Conservation (phyloP, 2,888 invertebrate genomes). For the Halictus quadricinctus region DNA sequence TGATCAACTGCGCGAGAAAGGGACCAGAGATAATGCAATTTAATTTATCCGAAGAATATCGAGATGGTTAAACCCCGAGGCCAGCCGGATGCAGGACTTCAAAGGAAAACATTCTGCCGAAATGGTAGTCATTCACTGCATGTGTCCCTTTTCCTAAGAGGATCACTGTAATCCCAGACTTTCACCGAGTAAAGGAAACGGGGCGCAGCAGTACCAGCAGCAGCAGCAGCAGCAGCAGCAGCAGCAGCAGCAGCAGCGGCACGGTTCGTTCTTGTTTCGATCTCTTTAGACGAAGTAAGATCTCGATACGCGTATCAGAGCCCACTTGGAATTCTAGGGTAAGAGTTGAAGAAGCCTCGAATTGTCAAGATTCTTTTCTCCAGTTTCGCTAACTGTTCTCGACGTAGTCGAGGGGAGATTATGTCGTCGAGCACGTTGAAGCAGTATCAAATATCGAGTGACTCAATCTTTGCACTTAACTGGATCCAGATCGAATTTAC, state of each 20-base stretch:
- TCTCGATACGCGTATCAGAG: slow-evolving; percentile 38
- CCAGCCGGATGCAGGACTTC: not conserved
- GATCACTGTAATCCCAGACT: slow-evolving; percentile 1
- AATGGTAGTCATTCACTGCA: not conserved
- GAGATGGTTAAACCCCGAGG: not conserved
- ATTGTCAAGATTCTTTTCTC: slow-evolving; percentile 55
- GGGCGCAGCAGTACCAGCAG: not conserved
- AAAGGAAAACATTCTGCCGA: not conserved
- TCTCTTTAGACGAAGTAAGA: slow-evolving; percentile 19
- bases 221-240: not conserved
- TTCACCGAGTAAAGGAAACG: slow-evolving; percentile 2
- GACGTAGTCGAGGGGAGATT: slow-evolving; percentile 53
- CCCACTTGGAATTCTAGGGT: slow-evolving; percentile 41
- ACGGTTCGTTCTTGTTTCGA: slow-evolving; percentile 16
- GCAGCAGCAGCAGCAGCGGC: not conserved
- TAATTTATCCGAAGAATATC: not conserved
- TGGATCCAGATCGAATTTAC: slow-evolving; percentile 25
- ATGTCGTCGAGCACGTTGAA: slow-evolving; percentile 48
- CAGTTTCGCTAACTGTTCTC: slow-evolving; percentile 60
- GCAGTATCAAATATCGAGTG: slow-evolving; percentile 51
- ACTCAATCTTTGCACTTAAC: slow-evolving; percentile 33
- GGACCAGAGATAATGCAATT: not conserved
- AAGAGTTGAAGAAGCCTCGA: slow-evolving; percentile 38
- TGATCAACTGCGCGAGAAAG: not conserved
- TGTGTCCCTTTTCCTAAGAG: not conserved